Evolutionary conservation across 1,140 invertebrate species (phyloP).

Genomic region (Drosophila chauvacae): DNA sequence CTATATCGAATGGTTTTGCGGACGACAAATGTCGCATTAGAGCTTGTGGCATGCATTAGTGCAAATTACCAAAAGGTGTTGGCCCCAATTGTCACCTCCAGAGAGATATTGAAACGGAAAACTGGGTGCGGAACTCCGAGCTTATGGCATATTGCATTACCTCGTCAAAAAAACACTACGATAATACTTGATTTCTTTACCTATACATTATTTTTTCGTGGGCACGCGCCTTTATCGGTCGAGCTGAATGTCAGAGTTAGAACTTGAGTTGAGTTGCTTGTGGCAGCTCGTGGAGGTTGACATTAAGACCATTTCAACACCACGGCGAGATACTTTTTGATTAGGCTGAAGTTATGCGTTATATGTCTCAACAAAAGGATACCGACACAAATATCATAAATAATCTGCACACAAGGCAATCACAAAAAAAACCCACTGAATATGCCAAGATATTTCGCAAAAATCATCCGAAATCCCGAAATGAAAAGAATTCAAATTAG

Average conservation of each 20-base stretch:
- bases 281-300: slow-evolving; percentile 44
- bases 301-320: slow-evolving; percentile 71
- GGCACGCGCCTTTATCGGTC: slow-evolving; percentile 77
- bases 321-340: slow-evolving; percentile 53
- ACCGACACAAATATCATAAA: slow-evolving; percentile 1
- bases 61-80: slow-evolving; percentile 76
- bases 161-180: slow-evolving; percentile 40
- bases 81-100: slow-evolving; percentile 77
- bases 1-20: slow-evolving; percentile 41
- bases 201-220: slow-evolving; percentile 48
- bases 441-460: slow-evolving; percentile 11
- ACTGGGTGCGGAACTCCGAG: slow-evolving; percentile 67
- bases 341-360: slow-evolving; percentile 22
- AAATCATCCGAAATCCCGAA: slow-evolving; percentile 1
- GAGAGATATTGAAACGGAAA: slow-evolving; percentile 65
- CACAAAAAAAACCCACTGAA: background rate
- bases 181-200: slow-evolving; percentile 48
- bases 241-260: slow-evolving; percentile 70
- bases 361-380: slow-evolving; percentile 26
- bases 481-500: slow-evolving; percentile 21
- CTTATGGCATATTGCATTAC: slow-evolving; percentile 69
- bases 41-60: slow-evolving; percentile 61
- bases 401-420: background rate
- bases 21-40: slow-evolving; percentile 46
- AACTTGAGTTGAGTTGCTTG: slow-evolving; percentile 39